These are phyloP conservation scores for Acropternis orthonyx DNA, from an alignment of 2,797 vertebrate species.

Conservation along the genomic window DNA sequence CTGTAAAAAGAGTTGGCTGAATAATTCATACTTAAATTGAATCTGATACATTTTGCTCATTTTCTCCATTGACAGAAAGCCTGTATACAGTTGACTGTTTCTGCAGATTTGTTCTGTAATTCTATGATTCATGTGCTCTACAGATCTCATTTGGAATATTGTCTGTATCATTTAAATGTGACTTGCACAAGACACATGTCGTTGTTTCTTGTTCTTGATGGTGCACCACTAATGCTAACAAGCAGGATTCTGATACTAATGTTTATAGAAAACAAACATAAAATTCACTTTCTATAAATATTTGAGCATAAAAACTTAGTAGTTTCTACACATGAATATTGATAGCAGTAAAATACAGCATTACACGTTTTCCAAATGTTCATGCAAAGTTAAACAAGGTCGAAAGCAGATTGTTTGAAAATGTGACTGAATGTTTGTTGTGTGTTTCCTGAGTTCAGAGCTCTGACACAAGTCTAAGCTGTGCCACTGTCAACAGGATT, in stretches of 20 bases:
- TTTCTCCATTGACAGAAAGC: conserved; percentile 26
- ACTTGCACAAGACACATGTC: neutral
- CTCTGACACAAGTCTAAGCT: neutral
- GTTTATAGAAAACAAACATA: conserved; percentile 26
- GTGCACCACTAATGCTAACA: neutral
- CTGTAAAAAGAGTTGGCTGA: neutral
- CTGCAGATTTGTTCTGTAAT: neutral
- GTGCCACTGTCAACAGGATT: fast-evolving
- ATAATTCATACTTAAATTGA: conserved; percentile 42
- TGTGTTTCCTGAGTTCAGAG: neutral
- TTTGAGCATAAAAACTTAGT: conserved; percentile 29
- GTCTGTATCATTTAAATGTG: neutral
- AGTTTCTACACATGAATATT: conserved; percentile 22
- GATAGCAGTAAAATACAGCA: neutral
- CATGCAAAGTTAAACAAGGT: conserved; percentile 43
- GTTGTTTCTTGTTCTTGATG: neutral
- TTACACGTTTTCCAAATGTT: neutral
- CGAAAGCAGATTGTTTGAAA: neutral
- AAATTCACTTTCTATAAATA: conserved; percentile 42
- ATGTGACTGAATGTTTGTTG: neutral
- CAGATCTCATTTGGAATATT: neutral
- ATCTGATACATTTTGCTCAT: conserved; percentile 18
- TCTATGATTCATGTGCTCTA: conserved; percentile 12
- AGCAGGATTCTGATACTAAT: neutral
- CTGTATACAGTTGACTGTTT: neutral